Base-by-base conservation (phyloP, 1,140 invertebrate genomes). In the Trigoniulus corallinus region DNA sequence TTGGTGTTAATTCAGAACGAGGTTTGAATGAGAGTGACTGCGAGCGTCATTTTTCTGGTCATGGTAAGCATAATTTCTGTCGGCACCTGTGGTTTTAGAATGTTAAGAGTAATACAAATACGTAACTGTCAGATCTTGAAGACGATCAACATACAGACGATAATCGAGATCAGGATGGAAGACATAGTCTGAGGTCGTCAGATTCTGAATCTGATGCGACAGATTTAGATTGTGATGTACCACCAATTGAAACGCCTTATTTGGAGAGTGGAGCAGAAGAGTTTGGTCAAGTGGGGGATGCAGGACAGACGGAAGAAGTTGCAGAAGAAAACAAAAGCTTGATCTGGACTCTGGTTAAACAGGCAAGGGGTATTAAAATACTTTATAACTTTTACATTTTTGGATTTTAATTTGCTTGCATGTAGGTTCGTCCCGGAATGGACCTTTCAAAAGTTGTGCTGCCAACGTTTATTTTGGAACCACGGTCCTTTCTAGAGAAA, bases 271-370 rank as follows among this genome's bases (percentile, higher is more conserved):
- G 68, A 24, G 76, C 79, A 57, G 82, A 80, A 61, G 71, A 84
- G 57, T 72, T 84, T 54, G 81, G 80, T 51, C 62, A 88, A 81
- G 79, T 79, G 53, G 87, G 87, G 2, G 88, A 89, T 60, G 62
- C 62, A 10, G 64, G 61, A 62, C 79, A 92, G 58, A 84, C 88
- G 1, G 83, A 93, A 62, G 88, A 93, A 64, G 74, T 96, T 24
- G 83, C 82, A 13, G 91, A 96, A 47, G 89, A 94, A 64, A 92
- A 95, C 69, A 94, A 93, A 64, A 89, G 85, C 22, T 68, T 95
- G 26, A 82, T 96, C 59, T 94, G 89, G 88, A 88, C 82, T 59
- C 72, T 95, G 18, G 72, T 95, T 58, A 94, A 94, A 67, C 89
- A 95, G 75, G 86, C 93, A 51, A n/a, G n/a, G n/a, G n/a, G n/a